Evolutionary conservation across 2,797 vertebrate genomes (phyloP), one percentile per base, ranked within the genome.

Genomic region (Acanthopagrus latus): DNA sequence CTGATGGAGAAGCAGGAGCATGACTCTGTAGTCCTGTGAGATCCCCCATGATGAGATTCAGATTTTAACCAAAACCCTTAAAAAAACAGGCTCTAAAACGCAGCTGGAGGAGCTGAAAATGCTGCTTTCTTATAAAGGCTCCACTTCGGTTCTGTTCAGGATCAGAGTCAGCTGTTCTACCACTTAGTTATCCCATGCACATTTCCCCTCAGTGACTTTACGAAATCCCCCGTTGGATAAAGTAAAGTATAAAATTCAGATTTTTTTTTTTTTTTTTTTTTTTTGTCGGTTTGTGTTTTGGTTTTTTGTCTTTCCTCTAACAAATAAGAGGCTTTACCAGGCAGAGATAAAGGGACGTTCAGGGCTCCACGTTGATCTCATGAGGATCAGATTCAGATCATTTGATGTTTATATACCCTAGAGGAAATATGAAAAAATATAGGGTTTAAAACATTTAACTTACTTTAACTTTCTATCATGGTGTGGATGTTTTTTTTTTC

Each of bases 1-100:
- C 21, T 12, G 0, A 43, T 55, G 57, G 63, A 47, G 63, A 71
- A 60, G 18, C 81, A 77, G 41, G 29, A 68, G 60, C 67, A 10
- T 72, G 76, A 54, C n/a, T 58, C 29, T 52, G 55, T 70, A 50
- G 46, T 71, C 52, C 44, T 3, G 25, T 62, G 43, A 76, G 78
- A 52, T 44, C 25, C 58, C 43, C 12, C 29, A 14, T 23, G 41
- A 11, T 52, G 33, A 52, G 41, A 4, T 48, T 55, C 13, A 48
- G 14, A 62, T 78, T 63, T 50, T 1, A 44, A 59, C 11, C 21
- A n/a, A 52, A 71, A 38, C 17, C 63, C 46, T 29, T 29, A 4
- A 25, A 25, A 29, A 14, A 69, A 23, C 63, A 46, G 52, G 11
- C 5, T 17, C 12, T 2, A 50, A 14, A 69, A 55, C 23, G 13